Conservation (phyloP, 2,797 vertebrate genomes). For the Protosalanx chinensis region DNA sequence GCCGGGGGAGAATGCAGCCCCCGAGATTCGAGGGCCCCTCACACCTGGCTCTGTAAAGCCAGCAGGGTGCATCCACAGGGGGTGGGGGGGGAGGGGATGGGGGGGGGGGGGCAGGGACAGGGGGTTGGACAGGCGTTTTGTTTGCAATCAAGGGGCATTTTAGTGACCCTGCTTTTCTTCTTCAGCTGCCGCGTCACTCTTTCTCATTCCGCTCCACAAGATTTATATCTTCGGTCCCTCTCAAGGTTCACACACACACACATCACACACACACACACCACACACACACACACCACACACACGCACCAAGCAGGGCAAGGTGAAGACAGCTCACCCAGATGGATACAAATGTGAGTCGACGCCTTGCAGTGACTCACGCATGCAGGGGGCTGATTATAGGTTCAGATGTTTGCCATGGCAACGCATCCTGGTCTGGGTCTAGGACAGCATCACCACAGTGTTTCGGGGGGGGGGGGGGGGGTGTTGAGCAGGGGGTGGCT, state of each 20-base stretch:
- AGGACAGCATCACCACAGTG: slow-evolving; percentile 28
- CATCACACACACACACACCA: not conserved
- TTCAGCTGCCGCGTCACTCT: not conserved
- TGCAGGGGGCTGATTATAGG: slow-evolving; percentile 54
- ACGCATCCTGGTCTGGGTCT: slow-evolving; percentile 54
- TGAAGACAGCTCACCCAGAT: not conserved
- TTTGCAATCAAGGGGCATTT: not conserved
- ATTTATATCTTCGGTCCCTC: not conserved
- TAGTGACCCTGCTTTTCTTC: not conserved
- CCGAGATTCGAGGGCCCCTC: slow-evolving; percentile 22
- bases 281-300: slow-evolving; percentile 10
- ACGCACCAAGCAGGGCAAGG: not conserved
- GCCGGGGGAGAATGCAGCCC: slow-evolving; percentile 41
- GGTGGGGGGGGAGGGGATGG: not conserved
- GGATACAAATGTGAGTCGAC: not conserved
- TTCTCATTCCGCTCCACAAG: not conserved
- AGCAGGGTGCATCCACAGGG: not conserved
- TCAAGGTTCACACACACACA: not conserved
- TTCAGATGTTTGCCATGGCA: slow-evolving; percentile 58
- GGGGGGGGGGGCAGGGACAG: not conserved
- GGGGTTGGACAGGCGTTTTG: not conserved
- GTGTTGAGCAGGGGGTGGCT: not conserved
- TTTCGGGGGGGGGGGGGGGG: too few species aligned
- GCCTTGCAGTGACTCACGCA: not conserved
- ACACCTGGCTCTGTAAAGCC: slow-evolving; percentile 48